Evolutionary conservation across 1,140 invertebrate genomes (phyloP), one percentile per base, ranked within the genome.

Genomic region (Macrocentrus cingulum): DNA sequence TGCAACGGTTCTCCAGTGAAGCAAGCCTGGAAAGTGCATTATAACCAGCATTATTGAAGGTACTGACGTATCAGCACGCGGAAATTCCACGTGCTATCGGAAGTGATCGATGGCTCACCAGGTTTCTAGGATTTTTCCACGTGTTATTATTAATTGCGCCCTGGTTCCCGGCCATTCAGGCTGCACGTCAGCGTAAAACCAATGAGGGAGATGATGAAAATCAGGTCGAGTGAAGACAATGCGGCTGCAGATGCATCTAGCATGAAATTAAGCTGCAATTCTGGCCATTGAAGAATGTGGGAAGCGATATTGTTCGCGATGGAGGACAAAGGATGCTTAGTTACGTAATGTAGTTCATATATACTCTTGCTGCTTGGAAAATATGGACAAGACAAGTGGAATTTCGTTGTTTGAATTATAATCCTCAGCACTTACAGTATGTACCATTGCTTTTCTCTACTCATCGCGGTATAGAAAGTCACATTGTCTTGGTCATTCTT

Each of bases 1-100:
- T 16, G 37, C 48, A 58, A 58, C 56, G 48, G 56, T 54, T 54
- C 49, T 44, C 42, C 11, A 20, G 32, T 51, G 34, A 56, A 48
- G 45, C 32, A 15, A 49, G 54, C 25, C 44, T 41, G 23, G 45
- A 49, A 50, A 49, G 50, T 52, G 29, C 36, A 41, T 52, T 52
- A 51, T 51, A 34, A 36, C 32, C 49, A 36, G 16, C 49, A 51
- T 51, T 51, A 51, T 51, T 51, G 25, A 46, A 23, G 32, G 18
- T 51, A 51, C 13, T 37, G 22, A 18, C 15, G 8, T 15, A 34
- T 9, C 25, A 51, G 49, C 37, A 51, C 37, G 49, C 49, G 49
- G 49, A 51, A 51, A 51, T 51, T 16, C 32, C n/a, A 36, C 49
- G 11, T 36, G 32, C 37, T 51, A 37, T 51, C 49, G 25, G 23